phyloP scores from a whole-genome alignment of 2,113 vertebrate genomes.

The Athene noctua region DNA sequence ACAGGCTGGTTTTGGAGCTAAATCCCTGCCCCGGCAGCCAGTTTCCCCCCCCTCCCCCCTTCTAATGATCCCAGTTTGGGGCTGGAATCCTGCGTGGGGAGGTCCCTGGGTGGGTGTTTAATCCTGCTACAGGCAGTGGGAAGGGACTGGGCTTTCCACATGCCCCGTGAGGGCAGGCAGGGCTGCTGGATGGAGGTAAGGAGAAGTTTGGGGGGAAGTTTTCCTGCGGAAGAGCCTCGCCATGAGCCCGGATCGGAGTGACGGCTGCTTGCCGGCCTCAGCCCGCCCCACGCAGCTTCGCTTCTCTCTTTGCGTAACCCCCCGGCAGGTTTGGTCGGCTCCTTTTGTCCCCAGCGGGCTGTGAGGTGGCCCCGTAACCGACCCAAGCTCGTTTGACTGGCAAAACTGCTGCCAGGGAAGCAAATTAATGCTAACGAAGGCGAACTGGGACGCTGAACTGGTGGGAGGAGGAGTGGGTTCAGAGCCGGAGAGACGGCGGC shows the following conservation, averaged over 20 bases:
- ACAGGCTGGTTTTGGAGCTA: neutral
- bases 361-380: neutral
- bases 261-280: neutral
- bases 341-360: neutral
- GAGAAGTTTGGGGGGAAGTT: neutral
- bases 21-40: neutral
- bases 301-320: neutral
- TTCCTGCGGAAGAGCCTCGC: neutral
- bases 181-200: neutral
- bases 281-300: neutral
- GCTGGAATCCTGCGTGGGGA: neutral
- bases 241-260: fast-evolving
- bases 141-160: neutral
- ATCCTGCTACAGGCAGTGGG: fast-evolving
- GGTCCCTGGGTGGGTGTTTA: neutral
- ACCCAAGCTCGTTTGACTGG: neutral
- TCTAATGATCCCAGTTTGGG: neutral
- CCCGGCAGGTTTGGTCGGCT: neutral
- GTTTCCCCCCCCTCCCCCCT: fast-evolving
- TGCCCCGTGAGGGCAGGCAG: neutral
- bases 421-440: neutral
- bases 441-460: neutral
- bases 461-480: neutral
- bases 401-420: neutral
- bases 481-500: neutral